phyloP scores from a whole-genome alignment of 2,888 invertebrate genomes.

The Torymus tubicola region DNA sequence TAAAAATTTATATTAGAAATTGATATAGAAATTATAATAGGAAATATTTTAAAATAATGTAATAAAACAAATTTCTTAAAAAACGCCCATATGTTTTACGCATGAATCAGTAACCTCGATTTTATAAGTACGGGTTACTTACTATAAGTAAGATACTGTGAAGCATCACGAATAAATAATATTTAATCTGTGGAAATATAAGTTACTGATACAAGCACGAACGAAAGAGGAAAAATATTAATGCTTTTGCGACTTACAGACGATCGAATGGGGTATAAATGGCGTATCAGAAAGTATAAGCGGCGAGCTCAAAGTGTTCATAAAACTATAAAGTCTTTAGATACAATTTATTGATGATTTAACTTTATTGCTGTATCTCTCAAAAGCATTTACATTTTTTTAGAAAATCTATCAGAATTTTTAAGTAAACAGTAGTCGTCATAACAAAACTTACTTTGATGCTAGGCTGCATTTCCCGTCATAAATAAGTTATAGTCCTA shows the following conservation, averaged over 20 bases:
- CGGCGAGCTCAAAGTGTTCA: constrained; percentile 18
- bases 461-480: too few species aligned
- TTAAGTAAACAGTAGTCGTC: too few species aligned
- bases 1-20: too few species aligned
- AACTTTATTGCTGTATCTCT: not conserved
- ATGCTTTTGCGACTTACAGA: constrained; percentile 1
- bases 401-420: too few species aligned
- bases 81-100: not conserved
- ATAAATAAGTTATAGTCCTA: too few species aligned
- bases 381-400: not conserved
- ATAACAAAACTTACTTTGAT: too few species aligned
- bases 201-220: not conserved
- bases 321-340: constrained; percentile 5
- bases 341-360: constrained; percentile 2
- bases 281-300: not conserved
- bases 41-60: too few species aligned
- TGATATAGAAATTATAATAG: too few species aligned
- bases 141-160: not conserved
- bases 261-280: constrained; percentile 1
- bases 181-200: not conserved
- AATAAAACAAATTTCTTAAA: too few species aligned
- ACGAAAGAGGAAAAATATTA: constrained; percentile 5
- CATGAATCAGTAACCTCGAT: not conserved
- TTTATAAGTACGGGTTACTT: not conserved
- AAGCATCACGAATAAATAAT: not conserved